phyloP scores from a whole-genome alignment of 2,113 vertebrate species.

The Thinocorus orbignyianus region DNA sequence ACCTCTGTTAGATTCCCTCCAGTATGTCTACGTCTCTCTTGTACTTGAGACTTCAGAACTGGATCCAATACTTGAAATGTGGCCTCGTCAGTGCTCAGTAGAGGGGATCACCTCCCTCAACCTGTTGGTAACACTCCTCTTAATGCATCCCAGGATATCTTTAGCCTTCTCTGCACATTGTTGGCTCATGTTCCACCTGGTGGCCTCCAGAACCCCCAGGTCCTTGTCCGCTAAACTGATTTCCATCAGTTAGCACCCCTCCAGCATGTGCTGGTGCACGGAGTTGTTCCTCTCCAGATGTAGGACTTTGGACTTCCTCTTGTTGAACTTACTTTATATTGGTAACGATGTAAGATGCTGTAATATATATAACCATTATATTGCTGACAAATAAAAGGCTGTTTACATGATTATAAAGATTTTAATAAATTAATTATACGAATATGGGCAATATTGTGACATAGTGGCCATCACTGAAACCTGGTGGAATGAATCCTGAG shows the following conservation, averaged over 20 bases:
- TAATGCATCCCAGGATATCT: not conserved
- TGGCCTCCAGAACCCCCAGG: too few species aligned
- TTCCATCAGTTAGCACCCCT: not conserved
- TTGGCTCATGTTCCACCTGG: not conserved
- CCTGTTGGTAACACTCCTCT: not conserved
- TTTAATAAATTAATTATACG: not conserved
- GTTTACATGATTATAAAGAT: not conserved
- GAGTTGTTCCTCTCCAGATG: not conserved
- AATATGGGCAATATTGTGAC: too few species aligned
- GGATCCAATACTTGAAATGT: not conserved
- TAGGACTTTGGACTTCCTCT: not conserved
- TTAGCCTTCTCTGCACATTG: not conserved
- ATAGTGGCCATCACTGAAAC: too few species aligned
- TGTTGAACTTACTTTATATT: not conserved
- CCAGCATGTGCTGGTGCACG: not conserved
- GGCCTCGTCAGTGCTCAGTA: not conserved
- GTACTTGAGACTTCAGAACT: not conserved
- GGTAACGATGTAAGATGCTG: not conserved
- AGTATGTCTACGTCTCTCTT: not conserved
- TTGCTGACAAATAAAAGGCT: not conserved
- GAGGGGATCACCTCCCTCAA: too few species aligned
- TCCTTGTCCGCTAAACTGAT: not conserved
- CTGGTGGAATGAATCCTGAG: too few species aligned
- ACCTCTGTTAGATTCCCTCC: not conserved
- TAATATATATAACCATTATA: not conserved